Base-by-base conservation (phyloP, 1,140 invertebrate species). In the Drusus annulatus region DNA sequence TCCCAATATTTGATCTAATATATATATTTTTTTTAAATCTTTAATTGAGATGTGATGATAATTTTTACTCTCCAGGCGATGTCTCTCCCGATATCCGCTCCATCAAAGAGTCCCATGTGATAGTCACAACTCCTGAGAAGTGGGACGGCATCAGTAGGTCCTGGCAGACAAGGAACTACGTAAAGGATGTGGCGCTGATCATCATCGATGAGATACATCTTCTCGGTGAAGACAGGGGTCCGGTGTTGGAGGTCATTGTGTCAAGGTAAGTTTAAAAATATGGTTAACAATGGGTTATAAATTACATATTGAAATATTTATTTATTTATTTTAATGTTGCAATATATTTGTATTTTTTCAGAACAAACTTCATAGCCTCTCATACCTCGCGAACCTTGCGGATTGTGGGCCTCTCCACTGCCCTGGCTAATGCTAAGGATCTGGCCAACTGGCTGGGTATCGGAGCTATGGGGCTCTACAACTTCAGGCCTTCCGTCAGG, bases 141-240 rank as follows among this genome's bases (percentile, higher is more conserved):
- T 99, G 98, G 98, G 98, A 99, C 87, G 98, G 98, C 80, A 97
- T 99, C 76, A 98, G 97, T 87, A 92, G 98, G 82, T 97, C 96
- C 79, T 99, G 98, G 98, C 98, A 99, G 85, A 99, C 96, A 0
- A 92, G 98, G 82, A 95, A 94, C 88, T 99, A 99, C 86, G 98
- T 99, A 1, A 94, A 93, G 79, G 92, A 97, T 85, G 98, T 99
- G 0, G 94, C 95, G 0, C 89, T 99, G 0, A 96, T 99, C 78
- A 94, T 99, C 23, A 99, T 99, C 84, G 98, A 99, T 88, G 98
- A 99, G 90, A 99, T 99, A 84, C 98, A 99, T 91, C 89, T 99
- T 31, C 90, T 99, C 56, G 98, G 97, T 79, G 94, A 97, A 87
- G 95, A 97, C 85, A 90, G 96, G 81, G 96, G 95, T 17, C 95